Base-by-base conservation (phyloP, 2,113 vertebrate genomes). In the Gymnocephalus cernua region DNA sequence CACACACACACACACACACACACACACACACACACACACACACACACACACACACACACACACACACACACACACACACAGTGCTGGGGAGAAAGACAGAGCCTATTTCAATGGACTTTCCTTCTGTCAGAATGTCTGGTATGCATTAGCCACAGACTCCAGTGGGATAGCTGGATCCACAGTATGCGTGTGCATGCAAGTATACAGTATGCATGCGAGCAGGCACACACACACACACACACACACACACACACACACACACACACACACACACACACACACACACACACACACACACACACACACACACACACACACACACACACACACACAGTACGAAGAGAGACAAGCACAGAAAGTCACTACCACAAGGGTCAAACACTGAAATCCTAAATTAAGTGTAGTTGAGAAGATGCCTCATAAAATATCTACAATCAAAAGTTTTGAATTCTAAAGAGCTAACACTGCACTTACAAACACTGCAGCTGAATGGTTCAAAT, bases 101-200 rank as follows among this genome's bases (percentile, higher is more conserved):
- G 88, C 64, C 75, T 74, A 87, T 94, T 93, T 93, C 86, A 91
- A 94, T 94, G 90, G 91, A 90, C 94, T 95, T 95, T 94, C 94
- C 94, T 95, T 93, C 93, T 95, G 94, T 96, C 93, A 93, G 92
- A 95, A 94, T 94, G 95, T 95, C 94, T 95, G 94, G 94, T 95
- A 94, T 94, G 94, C 91, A 91, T 91, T 93, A 95, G 93, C 95
- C 95, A 95, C 95, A 96, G 95, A 94, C 94, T 95, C 95, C 95
- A 95, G 94, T 89, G 89, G 92, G 91, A 94, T 94, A 93, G 90
- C 90, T 93, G 86, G 91, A 94, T 93, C 94, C 93, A 93, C 93
- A 90, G 92, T 88, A 87, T 87, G 90, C 63, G 86, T 88, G 81
- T 83, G 79, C 79, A 87, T 74, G 84, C 69, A 83, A 73, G 76